Percentiles rank a stretch among this genome's conserved stretches.
Evolutionary conservation across 1,140 invertebrate species (phyloP).

Genomic region (Cecropterus lyciades): DNA sequence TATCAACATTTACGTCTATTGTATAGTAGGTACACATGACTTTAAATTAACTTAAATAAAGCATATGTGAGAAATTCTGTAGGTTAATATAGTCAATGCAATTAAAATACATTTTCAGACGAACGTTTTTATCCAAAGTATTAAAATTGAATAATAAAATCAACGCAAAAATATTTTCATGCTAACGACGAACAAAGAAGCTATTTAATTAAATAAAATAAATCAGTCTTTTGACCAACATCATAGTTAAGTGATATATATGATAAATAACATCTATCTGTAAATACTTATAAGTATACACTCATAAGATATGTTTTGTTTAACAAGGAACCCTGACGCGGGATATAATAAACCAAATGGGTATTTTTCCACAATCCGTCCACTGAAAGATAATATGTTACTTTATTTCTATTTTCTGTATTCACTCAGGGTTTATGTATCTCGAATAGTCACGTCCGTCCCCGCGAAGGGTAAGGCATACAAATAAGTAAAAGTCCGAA

Average conservation of each 20-base stretch:
- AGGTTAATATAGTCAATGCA: too few relatives aligned
- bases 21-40: too few relatives aligned
- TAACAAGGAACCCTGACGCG: conserved; percentile 14
- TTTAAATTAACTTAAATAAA: too few relatives aligned
- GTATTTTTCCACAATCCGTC: conserved; percentile 70
- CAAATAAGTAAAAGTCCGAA: conserved; percentile 83
- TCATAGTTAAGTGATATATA: too few relatives aligned
- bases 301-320: neutral
- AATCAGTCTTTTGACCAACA: too few relatives aligned
- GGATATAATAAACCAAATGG: conserved; percentile 56
- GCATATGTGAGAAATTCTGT: too few relatives aligned
- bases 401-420: conserved; percentile 84
- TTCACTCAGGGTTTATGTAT: conserved; percentile 83
- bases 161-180: neutral
- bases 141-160: too few relatives aligned
- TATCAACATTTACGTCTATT: too few relatives aligned
- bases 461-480: conserved; percentile 79
- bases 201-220: neutral
- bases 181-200: neutral
- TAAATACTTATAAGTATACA: neutral
- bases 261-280: too few relatives aligned
- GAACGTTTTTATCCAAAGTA: too few relatives aligned
- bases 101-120: too few relatives aligned
- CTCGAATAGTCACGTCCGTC: conserved; percentile 84
- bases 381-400: conserved; percentile 79